Evolutionary conservation across 2,888 invertebrate genomes (phyloP), one percentile per base, ranked within the genome.

Genomic region (Orthonychiurus folsomi): DNA sequence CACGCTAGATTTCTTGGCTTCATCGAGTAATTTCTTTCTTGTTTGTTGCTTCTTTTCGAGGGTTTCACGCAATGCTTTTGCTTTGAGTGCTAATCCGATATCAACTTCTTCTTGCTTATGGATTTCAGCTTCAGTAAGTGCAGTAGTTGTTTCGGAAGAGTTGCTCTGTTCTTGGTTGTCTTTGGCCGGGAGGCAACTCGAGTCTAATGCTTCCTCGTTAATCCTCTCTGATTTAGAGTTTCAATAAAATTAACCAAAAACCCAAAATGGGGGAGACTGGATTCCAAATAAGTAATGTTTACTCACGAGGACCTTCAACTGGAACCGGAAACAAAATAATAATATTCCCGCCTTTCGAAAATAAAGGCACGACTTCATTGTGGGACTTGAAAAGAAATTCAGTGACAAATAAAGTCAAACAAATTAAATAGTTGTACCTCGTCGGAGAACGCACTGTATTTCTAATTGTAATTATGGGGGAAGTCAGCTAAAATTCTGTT

Each of bases 341-440:
- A 21, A 64, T 56, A 50, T 56, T 64, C 15, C 64, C 64, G 0
- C 15, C 3, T 23, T 50, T 62, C 37, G 57, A 57, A 56, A 59
- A 64, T 5, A 53, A 62, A 18, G 64, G 64, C 2, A 64, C 55
- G 2, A 61, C 24, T 61, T 61, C 50, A n/a, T 64, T 62, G 50
- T 64, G 59, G 26, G 55, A 56, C 63, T 63, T n/a, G n/a, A n/a
- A n/a, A n/a, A n/a, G n/a, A n/a, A n/a, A n/a, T n/a, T n/a, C n/a
- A n/a, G n/a, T n/a, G n/a, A n/a, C n/a, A n/a, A n/a, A n/a, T n/a
- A n/a, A n/a, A n/a, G n/a, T n/a, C n/a, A n/a, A n/a, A n/a, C n/a
- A n/a, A n/a, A n/a, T n/a, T n/a, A n/a, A n/a, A n/a, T n/a, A n/a
- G n/a, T n/a, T n/a, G n/a, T n/a, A n/a, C n/a, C n/a, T n/a, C n/a